Conservation (phyloP, 2,113 vertebrate genomes). For the Eonycteris spelaea region DNA sequence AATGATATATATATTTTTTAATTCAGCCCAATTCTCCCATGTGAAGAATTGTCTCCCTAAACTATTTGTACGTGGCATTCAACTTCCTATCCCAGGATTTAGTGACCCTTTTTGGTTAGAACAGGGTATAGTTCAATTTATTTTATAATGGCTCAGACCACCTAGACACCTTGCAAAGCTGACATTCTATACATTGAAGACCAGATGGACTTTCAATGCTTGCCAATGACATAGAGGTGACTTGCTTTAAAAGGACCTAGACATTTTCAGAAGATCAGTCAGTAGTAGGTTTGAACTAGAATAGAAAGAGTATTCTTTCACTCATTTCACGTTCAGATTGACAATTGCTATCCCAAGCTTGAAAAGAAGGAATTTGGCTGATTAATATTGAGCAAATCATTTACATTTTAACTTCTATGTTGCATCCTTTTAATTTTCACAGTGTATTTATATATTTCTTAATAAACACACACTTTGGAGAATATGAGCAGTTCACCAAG, state of each 20-base stretch:
- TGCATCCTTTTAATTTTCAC: not conserved
- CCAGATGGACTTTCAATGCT: not conserved
- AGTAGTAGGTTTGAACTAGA: not conserved
- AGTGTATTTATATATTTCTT: not conserved
- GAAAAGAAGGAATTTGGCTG: not conserved
- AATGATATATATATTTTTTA: not conserved
- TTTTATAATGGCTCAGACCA: not conserved
- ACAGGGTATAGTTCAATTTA: not conserved
- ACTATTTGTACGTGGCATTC: not conserved
- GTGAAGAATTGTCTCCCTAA: not conserved
- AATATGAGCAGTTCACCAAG: not conserved
- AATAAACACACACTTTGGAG: not conserved
- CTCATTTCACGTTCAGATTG: not conserved
- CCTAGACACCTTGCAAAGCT: not conserved
- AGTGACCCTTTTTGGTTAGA: not conserved
- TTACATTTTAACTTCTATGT: not conserved
- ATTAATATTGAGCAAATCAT: not conserved
- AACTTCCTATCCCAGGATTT: not conserved
- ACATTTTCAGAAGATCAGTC: not conserved
- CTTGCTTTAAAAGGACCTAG: not conserved
- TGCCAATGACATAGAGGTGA: not conserved
- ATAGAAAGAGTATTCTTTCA: not conserved
- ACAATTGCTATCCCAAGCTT: not conserved
- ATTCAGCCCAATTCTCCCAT: not conserved
- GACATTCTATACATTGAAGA: not conserved